Base-by-base conservation (phyloP, 1,140 invertebrate species). In the Mamestra configurata region DNA sequence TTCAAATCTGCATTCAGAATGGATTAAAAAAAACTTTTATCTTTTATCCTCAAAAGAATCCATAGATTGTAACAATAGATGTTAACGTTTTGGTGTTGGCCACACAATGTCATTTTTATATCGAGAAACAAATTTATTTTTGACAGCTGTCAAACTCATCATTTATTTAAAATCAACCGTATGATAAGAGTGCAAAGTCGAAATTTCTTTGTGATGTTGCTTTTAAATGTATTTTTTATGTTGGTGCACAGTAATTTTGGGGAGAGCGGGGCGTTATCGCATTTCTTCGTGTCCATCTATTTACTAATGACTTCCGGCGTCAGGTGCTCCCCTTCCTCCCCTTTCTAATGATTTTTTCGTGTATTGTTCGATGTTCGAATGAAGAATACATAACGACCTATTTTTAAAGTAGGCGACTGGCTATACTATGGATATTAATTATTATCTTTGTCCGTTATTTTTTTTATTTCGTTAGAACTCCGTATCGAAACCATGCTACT, bases 301-400 rank as follows among this genome's bases (percentile, higher is more conserved):
- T 94, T 93, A 93, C 89, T 94, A 94, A 94, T 94, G 93, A 94
- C 92, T 93, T 94, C 93, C 93, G 88, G 86, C 89, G 92, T 93
- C 93, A 94, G 93, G 92, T 94, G 93, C 85, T 78, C 86, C 86
- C 79, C 84, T 64, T 49, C 84, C 82, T 82, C 84, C 82, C 84
- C 82, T 70, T 87, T 84, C 80, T 87, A 81, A 84, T 89, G 84
- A 78, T 89, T 87, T 88, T 90, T 91, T 84, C 46, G 75, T 77
- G 82, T 85, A 70, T 82, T 82, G 77, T 81, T 80, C 76, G 43
- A 68, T 35, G 43, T 80, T 82, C 57, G 61, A 80, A 72, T 55
- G 68, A 43, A 18, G 68, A 79, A 68, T 70, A 82, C 73, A 76
- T 76, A 76, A 76, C 73, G 73, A 49, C 11, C 13, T 71, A 71